Conservation (phyloP, 2,797 vertebrate genomes). For the Manis crassicaudata region DNA sequence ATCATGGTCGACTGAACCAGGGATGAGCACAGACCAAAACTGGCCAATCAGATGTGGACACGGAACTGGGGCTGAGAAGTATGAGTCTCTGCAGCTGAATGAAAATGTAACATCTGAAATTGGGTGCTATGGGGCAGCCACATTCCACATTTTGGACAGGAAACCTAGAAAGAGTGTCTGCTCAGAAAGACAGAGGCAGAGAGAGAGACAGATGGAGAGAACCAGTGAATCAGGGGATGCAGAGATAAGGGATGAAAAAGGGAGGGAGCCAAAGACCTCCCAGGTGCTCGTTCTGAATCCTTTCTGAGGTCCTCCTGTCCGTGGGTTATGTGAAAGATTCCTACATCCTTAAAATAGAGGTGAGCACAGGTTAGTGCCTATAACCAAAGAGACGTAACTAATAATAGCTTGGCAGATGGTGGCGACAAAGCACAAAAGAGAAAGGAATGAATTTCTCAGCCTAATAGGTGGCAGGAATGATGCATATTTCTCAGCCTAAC, state of each 20-base stretch:
- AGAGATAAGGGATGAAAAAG: neutral
- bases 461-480: conserved; percentile 53
- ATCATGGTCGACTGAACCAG: neutral
- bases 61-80: neutral
- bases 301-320: neutral
- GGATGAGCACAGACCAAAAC: neutral
- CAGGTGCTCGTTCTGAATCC: neutral
- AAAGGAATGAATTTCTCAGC: conserved; percentile 27
- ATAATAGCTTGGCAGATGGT: conserved; percentile 52
- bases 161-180: neutral
- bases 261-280: neutral
- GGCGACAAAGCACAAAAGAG: conserved; percentile 22
- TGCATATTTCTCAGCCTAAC: neutral
- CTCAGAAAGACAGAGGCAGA: neutral
- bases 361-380: conserved; percentile 26
- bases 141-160: neutral
- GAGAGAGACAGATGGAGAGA: neutral
- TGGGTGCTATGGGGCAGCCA: neutral
- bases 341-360: neutral
- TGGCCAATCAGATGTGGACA: neutral
- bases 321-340: neutral
- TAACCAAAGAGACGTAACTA: conserved; percentile 13
- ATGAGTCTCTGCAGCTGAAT: neutral
- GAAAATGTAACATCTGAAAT: neutral
- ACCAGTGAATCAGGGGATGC: neutral